Conservation (phyloP, 2,797 vertebrate species). For the Sorex maritimensis region DNA sequence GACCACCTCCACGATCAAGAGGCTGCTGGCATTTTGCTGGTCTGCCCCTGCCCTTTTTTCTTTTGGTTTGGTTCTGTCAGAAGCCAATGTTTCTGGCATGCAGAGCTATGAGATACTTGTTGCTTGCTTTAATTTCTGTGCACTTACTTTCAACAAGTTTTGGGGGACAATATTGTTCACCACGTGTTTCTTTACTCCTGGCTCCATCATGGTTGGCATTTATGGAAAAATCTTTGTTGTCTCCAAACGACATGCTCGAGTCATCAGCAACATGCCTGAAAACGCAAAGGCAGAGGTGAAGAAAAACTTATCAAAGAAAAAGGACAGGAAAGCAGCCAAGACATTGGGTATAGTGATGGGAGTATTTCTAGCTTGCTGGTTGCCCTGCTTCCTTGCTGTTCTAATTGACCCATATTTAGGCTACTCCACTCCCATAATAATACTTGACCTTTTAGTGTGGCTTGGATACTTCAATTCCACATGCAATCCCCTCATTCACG, state of each 20-base stretch:
- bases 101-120: slow-evolving; percentile 86
- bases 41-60: slow-evolving; percentile 88
- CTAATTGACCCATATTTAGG: slow-evolving; percentile 85
- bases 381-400: slow-evolving; percentile 87
- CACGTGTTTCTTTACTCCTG: slow-evolving; percentile 90
- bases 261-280: slow-evolving; percentile 72
- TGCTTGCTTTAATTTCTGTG: slow-evolving; percentile 89
- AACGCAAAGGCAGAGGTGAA: slow-evolving; percentile 54
- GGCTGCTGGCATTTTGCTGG: slow-evolving; percentile 90
- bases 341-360: slow-evolving; percentile 86
- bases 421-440: slow-evolving; percentile 80
- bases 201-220: slow-evolving; percentile 90
- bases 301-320: slow-evolving; percentile 82
- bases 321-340: slow-evolving; percentile 87
- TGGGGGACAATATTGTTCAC: slow-evolving; percentile 89
- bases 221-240: slow-evolving; percentile 90
- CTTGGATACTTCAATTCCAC: slow-evolving; percentile 88
- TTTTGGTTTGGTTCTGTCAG: slow-evolving; percentile 88
- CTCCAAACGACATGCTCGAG: slow-evolving; percentile 87
- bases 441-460: slow-evolving; percentile 86
- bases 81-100: slow-evolving; percentile 87
- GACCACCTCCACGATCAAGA: slow-evolving; percentile 87
- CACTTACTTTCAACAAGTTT: slow-evolving; percentile 90
- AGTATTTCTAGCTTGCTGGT: slow-evolving; percentile 86
- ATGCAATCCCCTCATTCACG: slow-evolving; percentile 87